Percentiles rank a stretch among this genome's conserved stretches.
These are phyloP conservation scores for Seladonia tumulorum DNA, from an alignment of 2,888 invertebrate genomes.

Conservation along the genomic window DNA sequence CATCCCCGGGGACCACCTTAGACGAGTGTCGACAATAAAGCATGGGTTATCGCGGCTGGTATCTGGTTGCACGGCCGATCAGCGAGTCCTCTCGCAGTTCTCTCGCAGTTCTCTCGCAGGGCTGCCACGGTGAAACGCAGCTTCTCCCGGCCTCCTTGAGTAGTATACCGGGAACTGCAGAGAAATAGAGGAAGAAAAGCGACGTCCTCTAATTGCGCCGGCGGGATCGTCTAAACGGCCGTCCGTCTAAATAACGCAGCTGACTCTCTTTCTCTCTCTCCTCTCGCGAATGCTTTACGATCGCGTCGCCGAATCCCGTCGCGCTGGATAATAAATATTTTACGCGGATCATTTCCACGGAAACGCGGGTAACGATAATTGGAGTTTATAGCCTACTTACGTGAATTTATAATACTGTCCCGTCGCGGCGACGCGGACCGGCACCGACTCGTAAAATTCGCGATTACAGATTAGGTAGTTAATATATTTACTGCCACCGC, in stretches of 20 bases:
- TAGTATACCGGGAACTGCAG: background rate
- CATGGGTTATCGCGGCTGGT: slow-evolving; percentile 30
- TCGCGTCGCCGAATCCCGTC: slow-evolving; percentile 48
- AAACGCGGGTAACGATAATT: slow-evolving; percentile 70
- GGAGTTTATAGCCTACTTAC: slow-evolving; percentile 66
- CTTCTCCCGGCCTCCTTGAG: background rate
- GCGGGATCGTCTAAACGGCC: slow-evolving; percentile 31
- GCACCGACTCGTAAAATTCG: slow-evolving; percentile 58
- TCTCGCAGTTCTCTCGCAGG: slow-evolving; percentile 15
- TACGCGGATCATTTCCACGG: slow-evolving; percentile 66
- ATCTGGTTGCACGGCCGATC: slow-evolving; percentile 38
- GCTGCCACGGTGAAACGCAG: slow-evolving; percentile 11
- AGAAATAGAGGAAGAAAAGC: slow-evolving; percentile 9
- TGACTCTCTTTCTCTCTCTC: background rate
- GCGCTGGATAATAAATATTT: slow-evolving; percentile 65
- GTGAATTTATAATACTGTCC: slow-evolving; percentile 61
- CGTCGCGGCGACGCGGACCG: slow-evolving; percentile 13
- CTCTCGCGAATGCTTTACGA: slow-evolving; percentile 55
- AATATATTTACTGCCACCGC: slow-evolving; percentile 52
- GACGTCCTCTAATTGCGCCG: slow-evolving; percentile 34
- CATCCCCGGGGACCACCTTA: slow-evolving; percentile 11
- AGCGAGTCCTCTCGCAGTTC: slow-evolving; percentile 37
- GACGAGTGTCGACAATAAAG: slow-evolving; percentile 27
- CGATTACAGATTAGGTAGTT: slow-evolving; percentile 64
- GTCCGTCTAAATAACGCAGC: slow-evolving; percentile 44